Conservation (phyloP, 2,113 vertebrate genomes). For the Syngnathoides biaculeatus region DNA sequence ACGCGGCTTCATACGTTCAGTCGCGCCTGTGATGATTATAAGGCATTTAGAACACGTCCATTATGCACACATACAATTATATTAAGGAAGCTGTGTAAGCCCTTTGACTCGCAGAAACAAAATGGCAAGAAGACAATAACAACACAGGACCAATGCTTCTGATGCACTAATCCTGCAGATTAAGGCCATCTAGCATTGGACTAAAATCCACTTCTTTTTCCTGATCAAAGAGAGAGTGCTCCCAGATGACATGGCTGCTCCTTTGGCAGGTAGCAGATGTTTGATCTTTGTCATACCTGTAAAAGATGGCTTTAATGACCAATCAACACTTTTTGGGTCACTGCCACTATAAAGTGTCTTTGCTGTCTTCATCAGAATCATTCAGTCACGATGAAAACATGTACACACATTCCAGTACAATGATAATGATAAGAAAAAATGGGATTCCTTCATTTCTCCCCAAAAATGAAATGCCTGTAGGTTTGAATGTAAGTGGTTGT, state of each 20-base stretch:
- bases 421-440: background rate
- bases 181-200: conserved; percentile 61
- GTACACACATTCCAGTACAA: background rate
- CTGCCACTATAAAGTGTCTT: background rate
- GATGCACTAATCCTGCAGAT: conserved; percentile 68
- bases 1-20: conserved; percentile 14
- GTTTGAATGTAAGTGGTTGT: no score
- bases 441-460: no score
- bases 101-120: background rate
- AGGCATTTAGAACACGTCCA: background rate
- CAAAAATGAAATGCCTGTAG: no score
- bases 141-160: conserved; percentile 27
- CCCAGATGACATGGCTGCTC: conserved; percentile 15
- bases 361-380: background rate
- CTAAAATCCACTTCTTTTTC: conserved; percentile 52
- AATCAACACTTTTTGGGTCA: background rate
- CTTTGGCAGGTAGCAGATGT: conserved; percentile 1
- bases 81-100: background rate
- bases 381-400: background rate
- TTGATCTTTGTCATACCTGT: conserved; percentile 8
- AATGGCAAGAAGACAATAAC: conserved; percentile 1
- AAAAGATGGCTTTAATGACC: background rate
- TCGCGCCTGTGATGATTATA: conserved; percentile 13
- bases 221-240: conserved; percentile 23
- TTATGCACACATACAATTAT: background rate